Percentiles rank a stretch among this genome's conserved stretches.
phyloP scores from a whole-genome alignment of 1,140 invertebrate genomes.

The Drosophila baimaii region DNA sequence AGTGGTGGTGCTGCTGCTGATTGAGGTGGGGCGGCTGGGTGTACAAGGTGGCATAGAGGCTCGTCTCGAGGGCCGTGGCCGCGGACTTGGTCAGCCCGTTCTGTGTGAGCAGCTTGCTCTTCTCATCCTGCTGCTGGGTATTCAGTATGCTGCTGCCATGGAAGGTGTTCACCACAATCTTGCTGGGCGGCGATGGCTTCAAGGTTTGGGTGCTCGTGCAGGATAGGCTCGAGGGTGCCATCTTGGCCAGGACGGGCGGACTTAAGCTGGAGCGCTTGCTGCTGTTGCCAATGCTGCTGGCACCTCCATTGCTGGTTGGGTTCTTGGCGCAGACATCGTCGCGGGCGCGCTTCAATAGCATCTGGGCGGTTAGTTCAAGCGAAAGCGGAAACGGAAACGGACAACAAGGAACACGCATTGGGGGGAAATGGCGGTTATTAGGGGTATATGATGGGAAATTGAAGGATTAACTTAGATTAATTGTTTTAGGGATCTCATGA shows the following conservation, averaged over 20 bases:
- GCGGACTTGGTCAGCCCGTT: conserved; percentile 81
- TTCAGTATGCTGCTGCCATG: conserved; percentile 78
- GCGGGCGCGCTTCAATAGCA: conserved; percentile 82
- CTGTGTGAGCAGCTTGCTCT: conserved; percentile 73
- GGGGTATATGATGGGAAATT: not conserved
- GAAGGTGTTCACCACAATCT: conserved; percentile 83
- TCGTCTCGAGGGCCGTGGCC: conserved; percentile 74
- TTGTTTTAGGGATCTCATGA: not conserved
- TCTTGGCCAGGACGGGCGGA: conserved; percentile 29
- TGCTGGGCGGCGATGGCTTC: conserved; percentile 55
- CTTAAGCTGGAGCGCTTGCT: conserved; percentile 54
- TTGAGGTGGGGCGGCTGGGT: conserved; percentile 38
- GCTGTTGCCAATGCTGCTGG: conserved; percentile 25
- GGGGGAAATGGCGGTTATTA: not conserved
- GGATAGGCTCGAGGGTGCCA: conserved; percentile 23
- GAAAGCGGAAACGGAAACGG: conserved; percentile 31
- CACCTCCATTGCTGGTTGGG: conserved; percentile 10
- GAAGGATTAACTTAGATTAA: not conserved
- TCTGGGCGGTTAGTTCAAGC: conserved; percentile 68
- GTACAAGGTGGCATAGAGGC: conserved; percentile 76
- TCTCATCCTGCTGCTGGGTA: conserved; percentile 73
- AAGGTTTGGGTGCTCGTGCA: conserved; percentile 53
- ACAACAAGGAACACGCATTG: conserved; percentile 18
- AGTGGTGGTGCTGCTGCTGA: conserved; percentile 23
- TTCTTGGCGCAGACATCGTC: conserved; percentile 66